Conservation (phyloP, 2,113 vertebrate genomes). For the Nothoprocta pentlandii region DNA sequence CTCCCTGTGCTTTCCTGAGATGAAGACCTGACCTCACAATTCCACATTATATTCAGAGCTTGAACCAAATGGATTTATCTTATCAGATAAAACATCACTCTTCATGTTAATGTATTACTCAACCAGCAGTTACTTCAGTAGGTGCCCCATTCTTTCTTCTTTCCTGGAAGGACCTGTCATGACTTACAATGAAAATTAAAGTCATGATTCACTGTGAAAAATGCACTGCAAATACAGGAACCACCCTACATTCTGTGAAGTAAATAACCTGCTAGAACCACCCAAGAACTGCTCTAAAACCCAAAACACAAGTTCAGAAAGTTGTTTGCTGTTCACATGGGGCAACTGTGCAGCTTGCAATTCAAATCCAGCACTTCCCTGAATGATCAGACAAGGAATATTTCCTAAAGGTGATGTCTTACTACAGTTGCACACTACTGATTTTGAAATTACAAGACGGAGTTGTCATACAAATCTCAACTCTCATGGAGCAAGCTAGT, state of each 20-base stretch:
- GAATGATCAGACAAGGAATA: not conserved
- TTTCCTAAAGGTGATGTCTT: not conserved
- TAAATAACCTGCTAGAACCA: too few species aligned
- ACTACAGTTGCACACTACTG: not conserved
- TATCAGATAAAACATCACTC: not conserved
- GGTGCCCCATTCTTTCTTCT: not conserved
- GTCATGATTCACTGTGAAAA: not conserved
- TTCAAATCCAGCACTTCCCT: not conserved
- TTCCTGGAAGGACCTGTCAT: not conserved
- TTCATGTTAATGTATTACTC: not conserved
- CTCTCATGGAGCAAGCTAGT: not conserved
- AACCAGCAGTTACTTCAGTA: not conserved
- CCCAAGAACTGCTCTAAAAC: too few species aligned
- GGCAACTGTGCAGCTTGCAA: not conserved
- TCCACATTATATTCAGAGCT: not conserved
- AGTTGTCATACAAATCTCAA: not conserved
- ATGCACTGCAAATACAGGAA: not conserved
- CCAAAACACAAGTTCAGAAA: not conserved
- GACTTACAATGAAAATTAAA: not conserved
- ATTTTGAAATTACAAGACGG: not conserved
- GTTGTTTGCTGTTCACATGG: too few species aligned
- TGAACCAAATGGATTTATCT: not conserved
- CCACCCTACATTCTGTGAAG: not conserved
- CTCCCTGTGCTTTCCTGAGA: accelerated
- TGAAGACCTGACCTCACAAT: not conserved